Percentiles rank a stretch among this genome's conserved stretches.
These are phyloP conservation scores for Arrhamphus sclerolepis DNA, from an alignment of 2,797 vertebrate species.

Conservation along the genomic window DNA sequence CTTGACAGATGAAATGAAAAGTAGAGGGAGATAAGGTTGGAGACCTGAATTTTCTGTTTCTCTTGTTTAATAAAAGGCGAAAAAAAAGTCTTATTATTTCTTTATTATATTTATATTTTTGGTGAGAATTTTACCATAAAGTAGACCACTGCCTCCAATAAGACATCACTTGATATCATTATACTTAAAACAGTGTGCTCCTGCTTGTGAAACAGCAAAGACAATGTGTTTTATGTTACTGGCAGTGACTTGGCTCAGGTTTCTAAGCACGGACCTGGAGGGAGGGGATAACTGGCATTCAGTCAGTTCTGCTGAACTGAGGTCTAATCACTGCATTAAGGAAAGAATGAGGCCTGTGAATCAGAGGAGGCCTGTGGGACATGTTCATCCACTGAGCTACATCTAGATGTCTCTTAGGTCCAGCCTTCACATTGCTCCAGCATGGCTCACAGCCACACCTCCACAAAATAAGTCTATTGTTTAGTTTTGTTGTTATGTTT, in stretches of 20 bases:
- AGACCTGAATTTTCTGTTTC: too few relatives aligned
- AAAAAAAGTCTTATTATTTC: too few relatives aligned
- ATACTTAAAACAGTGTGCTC: neutral
- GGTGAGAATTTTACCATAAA: too few relatives aligned
- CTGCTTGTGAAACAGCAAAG: constrained; percentile 27
- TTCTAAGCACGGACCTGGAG: constrained; percentile 46
- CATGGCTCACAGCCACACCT: constrained; percentile 37
- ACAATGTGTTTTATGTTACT: constrained; percentile 42
- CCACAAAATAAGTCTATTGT: constrained; percentile 48
- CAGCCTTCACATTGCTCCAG: constrained; percentile 29
- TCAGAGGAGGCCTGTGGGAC: constrained; percentile 46
- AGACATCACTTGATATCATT: too few relatives aligned
- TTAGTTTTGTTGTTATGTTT: constrained; percentile 1
- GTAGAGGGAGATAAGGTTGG: neutral
- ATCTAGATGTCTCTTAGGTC: constrained; percentile 40
- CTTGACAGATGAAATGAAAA: neutral
- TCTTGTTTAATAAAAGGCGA: too few relatives aligned
- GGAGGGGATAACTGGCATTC: constrained; percentile 53
- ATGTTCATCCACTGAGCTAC: constrained; percentile 42
- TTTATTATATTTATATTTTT: too few relatives aligned
- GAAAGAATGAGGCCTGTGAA: constrained; percentile 57
- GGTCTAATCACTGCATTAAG: constrained; percentile 60
- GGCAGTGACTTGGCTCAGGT: constrained; percentile 41
- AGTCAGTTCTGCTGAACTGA: constrained; percentile 46
- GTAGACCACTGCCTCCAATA: too few relatives aligned